A percentile compares a stretch with the other conserved stretches of the same genome.
These are phyloP conservation scores for Plutella xylostella DNA, from an alignment of 2,888 invertebrate species.

Conservation along the genomic window DNA sequence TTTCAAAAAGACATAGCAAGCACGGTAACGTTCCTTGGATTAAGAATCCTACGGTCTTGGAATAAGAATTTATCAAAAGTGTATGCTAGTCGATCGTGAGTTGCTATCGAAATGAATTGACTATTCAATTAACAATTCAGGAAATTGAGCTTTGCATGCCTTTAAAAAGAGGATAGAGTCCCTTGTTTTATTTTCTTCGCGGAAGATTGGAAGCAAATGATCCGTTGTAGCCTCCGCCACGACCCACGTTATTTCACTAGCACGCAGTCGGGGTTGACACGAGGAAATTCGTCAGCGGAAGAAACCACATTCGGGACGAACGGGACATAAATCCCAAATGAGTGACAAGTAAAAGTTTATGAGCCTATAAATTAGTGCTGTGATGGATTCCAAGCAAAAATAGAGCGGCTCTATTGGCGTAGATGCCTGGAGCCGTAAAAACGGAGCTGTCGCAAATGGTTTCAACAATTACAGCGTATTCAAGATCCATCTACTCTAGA, in stretches of 20 bases:
- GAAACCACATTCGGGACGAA: constrained; percentile 63
- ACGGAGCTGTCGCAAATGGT: constrained; percentile 48
- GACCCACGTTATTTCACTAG: constrained; percentile 28
- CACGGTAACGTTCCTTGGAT: not conserved
- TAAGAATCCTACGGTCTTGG: too few relatives aligned
- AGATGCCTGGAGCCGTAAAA: constrained; percentile 50
- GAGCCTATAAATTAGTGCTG: constrained; percentile 54
- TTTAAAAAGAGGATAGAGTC: constrained; percentile 54
- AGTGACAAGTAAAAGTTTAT: constrained; percentile 68
- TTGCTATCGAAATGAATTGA: not conserved
- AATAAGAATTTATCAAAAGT: too few relatives aligned
- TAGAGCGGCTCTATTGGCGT: constrained; percentile 46
- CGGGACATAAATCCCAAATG: constrained; percentile 53
- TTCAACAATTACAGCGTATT: too few relatives aligned
- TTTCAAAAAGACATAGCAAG: constrained; percentile 24
- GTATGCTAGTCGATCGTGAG: too few relatives aligned
- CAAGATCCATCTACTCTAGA: too few relatives aligned
- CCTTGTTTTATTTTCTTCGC: constrained; percentile 49
- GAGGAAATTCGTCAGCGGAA: constrained; percentile 63
- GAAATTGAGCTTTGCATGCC: constrained; percentile 64
- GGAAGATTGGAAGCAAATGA: constrained; percentile 47
- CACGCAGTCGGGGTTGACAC: constrained; percentile 47
- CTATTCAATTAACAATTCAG: constrained; percentile 42
- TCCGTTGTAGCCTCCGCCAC: constrained; percentile 43
- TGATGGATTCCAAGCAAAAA: constrained; percentile 51